phyloP scores from a whole-genome alignment of 2,888 invertebrate species.

The Drosophila mimetica region DNA sequence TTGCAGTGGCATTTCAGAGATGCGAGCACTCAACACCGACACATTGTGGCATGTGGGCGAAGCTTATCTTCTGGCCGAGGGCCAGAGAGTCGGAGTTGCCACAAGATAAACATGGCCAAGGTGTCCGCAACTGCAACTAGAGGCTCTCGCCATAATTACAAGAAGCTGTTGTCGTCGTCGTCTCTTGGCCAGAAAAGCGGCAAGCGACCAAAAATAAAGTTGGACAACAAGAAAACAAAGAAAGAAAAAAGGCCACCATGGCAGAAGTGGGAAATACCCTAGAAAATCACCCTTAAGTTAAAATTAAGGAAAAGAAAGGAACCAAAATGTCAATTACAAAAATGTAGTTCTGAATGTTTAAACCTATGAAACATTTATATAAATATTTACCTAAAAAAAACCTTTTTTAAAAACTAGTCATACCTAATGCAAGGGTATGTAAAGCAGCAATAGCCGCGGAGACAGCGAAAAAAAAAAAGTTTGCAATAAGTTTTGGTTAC shows the following conservation, averaged over 20 bases:
- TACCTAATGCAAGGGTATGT: constrained; percentile 15
- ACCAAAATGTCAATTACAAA: not conserved
- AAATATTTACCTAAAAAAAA: not conserved
- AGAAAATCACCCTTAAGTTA: not conserved
- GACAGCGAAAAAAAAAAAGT: constrained; percentile 17
- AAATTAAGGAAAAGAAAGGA: fast-evolving
- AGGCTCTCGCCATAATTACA: constrained; percentile 66
- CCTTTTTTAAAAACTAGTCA: not conserved
- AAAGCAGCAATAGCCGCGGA: constrained; percentile 2
- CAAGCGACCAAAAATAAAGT: constrained; percentile 6
- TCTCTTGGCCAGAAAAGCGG: constrained; percentile 6
- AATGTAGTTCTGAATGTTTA: fast-evolving
- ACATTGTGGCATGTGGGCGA: constrained; percentile 42
- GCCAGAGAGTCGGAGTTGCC: constrained; percentile 11
- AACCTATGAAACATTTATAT: too few species aligned
- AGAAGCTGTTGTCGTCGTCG: constrained; percentile 57
- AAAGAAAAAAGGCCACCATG: not conserved
- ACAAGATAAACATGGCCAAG: constrained; percentile 60
- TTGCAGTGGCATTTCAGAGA: constrained; percentile 33
- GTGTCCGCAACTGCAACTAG: constrained; percentile 31
- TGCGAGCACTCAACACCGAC: constrained; percentile 31
- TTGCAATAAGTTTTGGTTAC: constrained; percentile 56
- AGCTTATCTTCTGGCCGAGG: constrained; percentile 15
- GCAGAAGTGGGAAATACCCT: constrained; percentile 5
- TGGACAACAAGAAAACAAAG: not conserved